phyloP scores from a whole-genome alignment of 92 coral and sea anemone genomes.

The Actinernus sp. region DNA sequence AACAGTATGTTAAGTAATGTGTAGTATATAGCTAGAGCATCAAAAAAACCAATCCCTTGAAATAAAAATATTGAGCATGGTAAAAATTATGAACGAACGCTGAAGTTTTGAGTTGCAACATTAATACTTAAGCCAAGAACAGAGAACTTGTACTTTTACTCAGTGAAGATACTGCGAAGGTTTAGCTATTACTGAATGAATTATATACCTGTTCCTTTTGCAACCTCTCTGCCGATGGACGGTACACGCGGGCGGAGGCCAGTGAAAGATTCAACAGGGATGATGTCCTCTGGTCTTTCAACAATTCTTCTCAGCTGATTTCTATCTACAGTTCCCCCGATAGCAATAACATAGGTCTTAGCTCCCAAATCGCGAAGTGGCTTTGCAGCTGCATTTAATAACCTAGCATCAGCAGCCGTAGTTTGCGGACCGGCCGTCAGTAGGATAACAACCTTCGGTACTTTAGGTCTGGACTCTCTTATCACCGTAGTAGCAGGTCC shows the following conservation, averaged over 20 bases:
- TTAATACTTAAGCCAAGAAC: too few relatives aligned
- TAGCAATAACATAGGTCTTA: slow-evolving; percentile 67
- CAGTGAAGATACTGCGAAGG: too few relatives aligned
- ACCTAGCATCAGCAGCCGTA: slow-evolving; percentile 4
- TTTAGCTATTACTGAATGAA: too few relatives aligned
- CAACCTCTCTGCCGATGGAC: slow-evolving; percentile 31
- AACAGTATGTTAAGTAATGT: too few relatives aligned
- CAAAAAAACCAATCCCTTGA: too few relatives aligned
- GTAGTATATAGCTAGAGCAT: too few relatives aligned
- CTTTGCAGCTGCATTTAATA: slow-evolving; percentile 46
- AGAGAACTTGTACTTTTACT: too few relatives aligned
- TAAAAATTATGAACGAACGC: too few relatives aligned
- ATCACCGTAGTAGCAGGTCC: slow-evolving; percentile 34
- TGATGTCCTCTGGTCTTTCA: slow-evolving; percentile 43
- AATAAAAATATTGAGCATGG: too few relatives aligned
- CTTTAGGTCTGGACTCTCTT: slow-evolving; percentile 21
- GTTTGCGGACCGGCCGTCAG: slow-evolving; percentile 63
- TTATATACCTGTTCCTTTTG: slow-evolving; percentile 52
- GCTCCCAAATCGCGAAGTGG: slow-evolving; percentile 67
- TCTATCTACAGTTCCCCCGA: slow-evolving; percentile 42
- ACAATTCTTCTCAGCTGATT: slow-evolving; percentile 53
- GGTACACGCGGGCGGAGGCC: slow-evolving; percentile 28
- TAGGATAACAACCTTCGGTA: slow-evolving; percentile 55
- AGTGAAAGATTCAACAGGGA: slow-evolving; percentile 43
- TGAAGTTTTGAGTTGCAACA: too few relatives aligned